These are phyloP conservation scores for Pelosia muscerda DNA, from an alignment of 2,888 invertebrate species.

Conservation along the genomic window DNA sequence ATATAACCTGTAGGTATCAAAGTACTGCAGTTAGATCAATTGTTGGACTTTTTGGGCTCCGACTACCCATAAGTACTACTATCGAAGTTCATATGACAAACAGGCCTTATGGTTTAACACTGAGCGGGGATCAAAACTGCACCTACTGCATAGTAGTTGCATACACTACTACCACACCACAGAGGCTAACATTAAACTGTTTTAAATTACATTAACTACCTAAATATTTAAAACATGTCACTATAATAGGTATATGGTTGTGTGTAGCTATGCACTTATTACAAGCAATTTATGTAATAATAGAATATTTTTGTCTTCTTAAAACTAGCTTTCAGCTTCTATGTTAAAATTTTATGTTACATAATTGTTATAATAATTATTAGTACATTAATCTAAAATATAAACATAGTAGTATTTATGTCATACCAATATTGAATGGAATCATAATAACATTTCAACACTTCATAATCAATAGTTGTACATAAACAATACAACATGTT, in stretches of 20 bases:
- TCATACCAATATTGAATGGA: neutral
- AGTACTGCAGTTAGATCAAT: too few species aligned
- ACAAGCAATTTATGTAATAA: neutral
- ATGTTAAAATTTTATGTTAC: neutral
- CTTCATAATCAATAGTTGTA: slow-evolving; percentile 18
- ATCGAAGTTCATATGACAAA: too few species aligned
- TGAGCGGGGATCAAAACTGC: too few species aligned
- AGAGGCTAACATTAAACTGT: too few species aligned
- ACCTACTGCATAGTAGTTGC: too few species aligned
- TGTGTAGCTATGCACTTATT: neutral
- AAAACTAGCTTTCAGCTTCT: neutral
- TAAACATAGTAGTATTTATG: neutral
- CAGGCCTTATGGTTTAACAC: too few species aligned
- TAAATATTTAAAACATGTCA: neutral
- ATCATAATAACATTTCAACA: neutral
- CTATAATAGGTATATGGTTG: too few species aligned
- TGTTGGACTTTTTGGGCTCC: too few species aligned
- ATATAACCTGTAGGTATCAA: too few species aligned
- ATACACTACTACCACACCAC: too few species aligned
- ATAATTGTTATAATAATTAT: neutral
- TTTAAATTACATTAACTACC: neutral
- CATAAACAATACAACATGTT: slow-evolving; percentile 45
- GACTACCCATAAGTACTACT: too few species aligned
- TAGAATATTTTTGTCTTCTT: neutral
- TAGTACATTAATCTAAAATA: neutral